Evolutionary conservation across 1,140 invertebrate genomes (phyloP), one percentile per base, ranked within the genome.

Genomic region (Drosophila mojavensis): DNA sequence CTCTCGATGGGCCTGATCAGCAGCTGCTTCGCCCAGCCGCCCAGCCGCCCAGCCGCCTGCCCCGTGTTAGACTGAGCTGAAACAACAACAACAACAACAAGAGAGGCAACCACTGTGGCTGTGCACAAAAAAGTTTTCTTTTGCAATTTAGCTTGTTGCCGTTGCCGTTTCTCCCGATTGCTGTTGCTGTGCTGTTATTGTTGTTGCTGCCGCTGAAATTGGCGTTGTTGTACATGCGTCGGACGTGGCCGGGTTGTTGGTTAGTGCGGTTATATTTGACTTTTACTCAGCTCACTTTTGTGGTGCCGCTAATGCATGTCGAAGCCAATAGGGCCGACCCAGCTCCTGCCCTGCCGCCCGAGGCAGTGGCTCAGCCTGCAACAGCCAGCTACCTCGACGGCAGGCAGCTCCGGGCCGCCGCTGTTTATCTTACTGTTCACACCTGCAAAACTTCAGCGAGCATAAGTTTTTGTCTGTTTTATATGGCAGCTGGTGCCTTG

Each of bases 391-490:
- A 9, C 11, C 15, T 7, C 10, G 3, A 6, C 24, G 7, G 10
- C 33, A 33, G 33, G 0, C 67, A 20, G 30, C 43, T 59, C 48
- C 50, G 17, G 28, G 36, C 36, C 6, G 36, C 36, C 64, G 47
- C 28, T 88, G 80, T 89, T 88, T 89, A 84, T 88, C 85, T 88
- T 89, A 80, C 80, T 70, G 80, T 88, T 88, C 84, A 69, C 84
- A 88, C 84, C 84, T 88, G 84, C 84, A 75, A 84, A 89, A 88
- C 84, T 88, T 84, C 63, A 67, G 61, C 54, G 58, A 54, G 66
- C 63, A 70, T 68, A 83, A 89, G 78, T 80, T 89, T 76, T 67
- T 50, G 70, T 68, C 61, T 62, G 47, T 68, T 68, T 75, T 70
- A 66, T 77, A 51, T 67, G 50, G 61, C 62, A 58, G 71, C 64